phyloP scores from a whole-genome alignment of 2,888 invertebrate genomes.

The Caenorhabditis becei region DNA sequence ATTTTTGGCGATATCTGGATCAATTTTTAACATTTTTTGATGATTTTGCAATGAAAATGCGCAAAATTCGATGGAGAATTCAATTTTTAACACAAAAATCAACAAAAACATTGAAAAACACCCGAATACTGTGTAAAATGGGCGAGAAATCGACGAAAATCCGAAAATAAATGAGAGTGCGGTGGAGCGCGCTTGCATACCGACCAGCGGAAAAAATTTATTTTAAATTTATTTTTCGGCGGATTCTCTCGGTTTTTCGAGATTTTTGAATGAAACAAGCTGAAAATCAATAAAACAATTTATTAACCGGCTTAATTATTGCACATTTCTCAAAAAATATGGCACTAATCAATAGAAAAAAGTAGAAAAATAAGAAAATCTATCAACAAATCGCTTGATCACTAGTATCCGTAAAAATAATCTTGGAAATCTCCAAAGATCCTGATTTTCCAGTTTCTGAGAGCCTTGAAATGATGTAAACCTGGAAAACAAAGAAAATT shows the following conservation, averaged over 20 bases:
- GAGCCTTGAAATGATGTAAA: slow-evolving; percentile 64
- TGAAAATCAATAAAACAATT: not conserved
- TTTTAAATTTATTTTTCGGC: not conserved
- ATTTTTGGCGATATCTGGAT: not conserved
- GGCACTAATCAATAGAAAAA: slow-evolving; percentile 10
- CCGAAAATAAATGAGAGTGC: not conserved
- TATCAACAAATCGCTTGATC: slow-evolving; percentile 61
- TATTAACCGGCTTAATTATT: slow-evolving; percentile 17
- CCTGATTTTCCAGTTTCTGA: slow-evolving; percentile 56
- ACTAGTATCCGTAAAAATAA: slow-evolving; percentile 59
- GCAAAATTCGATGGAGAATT: not conserved
- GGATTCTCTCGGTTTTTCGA: not conserved
- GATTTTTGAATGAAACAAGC: too few species aligned
- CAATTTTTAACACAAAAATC: not conserved
- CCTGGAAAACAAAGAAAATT: too few species aligned
- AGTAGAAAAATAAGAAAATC: not conserved
- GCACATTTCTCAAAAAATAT: slow-evolving; percentile 22
- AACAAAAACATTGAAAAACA: not conserved
- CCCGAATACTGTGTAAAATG: not conserved
- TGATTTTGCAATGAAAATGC: not conserved
- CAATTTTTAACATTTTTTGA: not conserved
- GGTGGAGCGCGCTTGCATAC: not conserved
- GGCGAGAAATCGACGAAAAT: not conserved
- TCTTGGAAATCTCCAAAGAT: slow-evolving; percentile 45
- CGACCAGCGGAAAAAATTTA: not conserved